Evolutionary conservation across 1,140 invertebrate genomes (phyloP).

Genomic region (Pogonognathellus flavescens): DNA sequence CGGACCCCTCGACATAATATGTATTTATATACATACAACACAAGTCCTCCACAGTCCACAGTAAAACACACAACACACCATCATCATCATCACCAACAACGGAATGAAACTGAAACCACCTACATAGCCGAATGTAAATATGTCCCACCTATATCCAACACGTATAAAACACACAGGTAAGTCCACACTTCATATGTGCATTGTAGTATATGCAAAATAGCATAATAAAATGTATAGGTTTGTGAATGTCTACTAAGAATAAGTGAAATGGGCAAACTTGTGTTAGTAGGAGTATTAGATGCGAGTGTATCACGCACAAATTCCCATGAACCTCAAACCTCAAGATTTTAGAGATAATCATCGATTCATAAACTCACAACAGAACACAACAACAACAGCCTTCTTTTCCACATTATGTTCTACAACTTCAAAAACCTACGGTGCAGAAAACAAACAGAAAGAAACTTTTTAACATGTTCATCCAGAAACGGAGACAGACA

Average conservation of each 20-base stretch:
- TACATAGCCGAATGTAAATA: slow-evolving; percentile 7
- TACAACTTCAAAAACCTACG: slow-evolving; percentile 3
- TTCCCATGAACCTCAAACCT: slow-evolving; percentile 57
- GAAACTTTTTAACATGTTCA: slow-evolving; percentile 5
- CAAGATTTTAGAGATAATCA: slow-evolving; percentile 56
- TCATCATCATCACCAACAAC: slow-evolving; percentile 13
- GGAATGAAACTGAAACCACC: slow-evolving; percentile 34
- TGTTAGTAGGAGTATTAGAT: slow-evolving; percentile 24
- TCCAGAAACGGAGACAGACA: not conserved
- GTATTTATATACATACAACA: too few species aligned
- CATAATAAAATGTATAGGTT: not conserved
- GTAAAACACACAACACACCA: not conserved
- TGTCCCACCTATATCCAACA: not conserved
- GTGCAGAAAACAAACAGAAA: slow-evolving; percentile 18
- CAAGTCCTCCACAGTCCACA: not conserved
- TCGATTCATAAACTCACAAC: slow-evolving; percentile 37
- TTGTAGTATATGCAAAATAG: not conserved
- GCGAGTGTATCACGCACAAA: slow-evolving; percentile 54
- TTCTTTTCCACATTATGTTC: not conserved
- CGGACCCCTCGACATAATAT: too few species aligned
- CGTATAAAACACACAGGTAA: not conserved
- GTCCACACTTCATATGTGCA: too few species aligned
- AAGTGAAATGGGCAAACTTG: not conserved
- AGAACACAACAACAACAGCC: not conserved
- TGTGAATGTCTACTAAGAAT: too few species aligned